Evolutionary conservation across 2,888 invertebrate species (phyloP), one percentile per base, ranked within the genome.

Genomic region (Drosophila prostipennis): DNA sequence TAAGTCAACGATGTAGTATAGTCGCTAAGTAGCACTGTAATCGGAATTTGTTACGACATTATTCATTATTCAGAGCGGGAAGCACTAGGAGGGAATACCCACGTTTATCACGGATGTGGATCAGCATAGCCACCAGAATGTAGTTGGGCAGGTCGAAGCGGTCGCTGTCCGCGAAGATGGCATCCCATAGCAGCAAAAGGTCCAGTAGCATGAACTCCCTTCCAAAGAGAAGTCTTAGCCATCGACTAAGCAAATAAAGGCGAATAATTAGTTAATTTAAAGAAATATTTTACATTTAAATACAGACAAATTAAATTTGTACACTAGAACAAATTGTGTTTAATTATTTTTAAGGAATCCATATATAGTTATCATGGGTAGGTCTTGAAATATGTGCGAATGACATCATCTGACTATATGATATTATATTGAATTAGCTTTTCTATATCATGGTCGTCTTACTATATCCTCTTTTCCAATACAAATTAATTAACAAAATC

Each of bases 211-310:
- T 94, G 91, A 97, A 97, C 92, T 97, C 97, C 3, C 97, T 93
- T 0, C 97, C 97, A 92, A 97, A 97, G 14, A 97, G 92, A 60
- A 97, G 92, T 6, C 97, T 94, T 34, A 97, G 92, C 97, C 97
- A 97, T 1, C 97, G 96, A 71, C 96, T 97, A 3, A 6, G 11
- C 3, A 34, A n/a, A 34, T 6, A 7, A 2, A 7, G 29, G 1
- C 1, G 7, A 29, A 4, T 29, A 29, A 29, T 29, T 1, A 29
- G 1, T 26, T 26, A 26, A 26, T 6, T 26, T 5, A 6, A 26
- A 26, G 26, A 26, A 6, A 26, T 26, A 26, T 26, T 26, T 3
- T 26, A 26, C 26, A 26, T 26, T 26, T 26, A 26, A 26, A 26
- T 26, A 6, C 26, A 26, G 26, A 26, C 4, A 26, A 5, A 26